Conservation (phyloP, 1,140 invertebrate genomes). For the Mactra quadrangularis region DNA sequence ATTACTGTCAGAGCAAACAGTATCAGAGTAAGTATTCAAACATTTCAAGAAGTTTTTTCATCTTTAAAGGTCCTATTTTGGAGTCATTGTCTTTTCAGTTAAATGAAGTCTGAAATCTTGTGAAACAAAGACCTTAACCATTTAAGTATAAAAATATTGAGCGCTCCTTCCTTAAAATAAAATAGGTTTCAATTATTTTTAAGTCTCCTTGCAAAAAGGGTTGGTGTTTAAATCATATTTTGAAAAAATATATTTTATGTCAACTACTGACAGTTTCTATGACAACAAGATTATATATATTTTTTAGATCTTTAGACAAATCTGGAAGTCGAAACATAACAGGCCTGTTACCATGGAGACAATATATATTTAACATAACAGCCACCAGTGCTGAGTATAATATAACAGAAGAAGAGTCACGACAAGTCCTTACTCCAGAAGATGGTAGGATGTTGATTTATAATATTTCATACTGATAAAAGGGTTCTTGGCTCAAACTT, state of each 20-base stretch:
- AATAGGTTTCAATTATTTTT: not conserved
- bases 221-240: no score
- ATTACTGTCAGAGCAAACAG: not conserved
- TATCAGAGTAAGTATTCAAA: not conserved
- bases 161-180: not conserved
- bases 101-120: not conserved
- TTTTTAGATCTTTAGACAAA: not conserved
- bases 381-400: constrained; percentile 3
- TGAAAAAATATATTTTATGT: no score
- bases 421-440: constrained; percentile 22
- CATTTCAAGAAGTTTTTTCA: not conserved
- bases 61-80: no score
- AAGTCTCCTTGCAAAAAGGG: not conserved
- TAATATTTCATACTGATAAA: not conserved
- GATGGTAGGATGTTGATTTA: constrained; percentile 16
- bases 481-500: not conserved
- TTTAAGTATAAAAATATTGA: not conserved
- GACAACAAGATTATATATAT: no score
- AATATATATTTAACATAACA: constrained; percentile 44
- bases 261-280: no score
- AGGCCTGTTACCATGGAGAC: constrained; percentile 44
- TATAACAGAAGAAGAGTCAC: constrained; percentile 17
- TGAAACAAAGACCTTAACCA: not conserved
- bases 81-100: not conserved
- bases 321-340: constrained; percentile 1